These are phyloP conservation scores for Callinectes sapidus DNA, from an alignment of 2,888 invertebrate species.

Conservation along the genomic window DNA sequence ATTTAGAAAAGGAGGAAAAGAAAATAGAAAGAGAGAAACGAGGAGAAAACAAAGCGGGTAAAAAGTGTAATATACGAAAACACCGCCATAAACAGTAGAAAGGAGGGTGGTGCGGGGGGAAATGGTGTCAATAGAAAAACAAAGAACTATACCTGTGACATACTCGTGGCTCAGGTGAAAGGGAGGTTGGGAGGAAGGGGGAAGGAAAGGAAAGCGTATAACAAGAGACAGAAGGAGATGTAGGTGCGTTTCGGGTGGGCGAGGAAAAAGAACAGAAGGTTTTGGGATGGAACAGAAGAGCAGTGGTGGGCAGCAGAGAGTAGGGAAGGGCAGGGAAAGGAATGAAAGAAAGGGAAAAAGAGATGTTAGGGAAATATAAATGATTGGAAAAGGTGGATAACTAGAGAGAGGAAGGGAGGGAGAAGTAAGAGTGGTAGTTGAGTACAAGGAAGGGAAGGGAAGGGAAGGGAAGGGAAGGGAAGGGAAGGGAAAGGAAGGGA, in stretches of 20 bases:
- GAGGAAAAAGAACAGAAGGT: not conserved
- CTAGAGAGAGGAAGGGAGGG: not conserved
- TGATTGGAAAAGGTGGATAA: not conserved
- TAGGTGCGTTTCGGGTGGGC: not conserved
- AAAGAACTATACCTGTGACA: not conserved
- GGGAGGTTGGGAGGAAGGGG: not conserved
- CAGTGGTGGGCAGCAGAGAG: not conserved
- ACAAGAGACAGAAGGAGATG: not conserved
- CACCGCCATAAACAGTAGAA: too few relatives aligned
- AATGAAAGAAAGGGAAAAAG: not conserved
- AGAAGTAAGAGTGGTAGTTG: not conserved
- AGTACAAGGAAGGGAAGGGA: not conserved
- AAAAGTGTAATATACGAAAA: not conserved
- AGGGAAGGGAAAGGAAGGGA: not conserved
- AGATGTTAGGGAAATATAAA: too few relatives aligned
- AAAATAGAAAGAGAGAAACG: not conserved
- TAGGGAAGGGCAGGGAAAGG: not conserved
- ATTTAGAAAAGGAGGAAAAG: not conserved
- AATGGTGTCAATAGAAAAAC: too few relatives aligned
- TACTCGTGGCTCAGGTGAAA: not conserved
- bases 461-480: constrained; percentile 23
- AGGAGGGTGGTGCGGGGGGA: too few relatives aligned
- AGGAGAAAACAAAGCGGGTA: not conserved
- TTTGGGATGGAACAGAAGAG: not conserved
- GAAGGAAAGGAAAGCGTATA: not conserved